Percentiles rank a stretch among this genome's conserved stretches.
phyloP scores from a whole-genome alignment of 2,888 invertebrate genomes.

The Julus scanicus region DNA sequence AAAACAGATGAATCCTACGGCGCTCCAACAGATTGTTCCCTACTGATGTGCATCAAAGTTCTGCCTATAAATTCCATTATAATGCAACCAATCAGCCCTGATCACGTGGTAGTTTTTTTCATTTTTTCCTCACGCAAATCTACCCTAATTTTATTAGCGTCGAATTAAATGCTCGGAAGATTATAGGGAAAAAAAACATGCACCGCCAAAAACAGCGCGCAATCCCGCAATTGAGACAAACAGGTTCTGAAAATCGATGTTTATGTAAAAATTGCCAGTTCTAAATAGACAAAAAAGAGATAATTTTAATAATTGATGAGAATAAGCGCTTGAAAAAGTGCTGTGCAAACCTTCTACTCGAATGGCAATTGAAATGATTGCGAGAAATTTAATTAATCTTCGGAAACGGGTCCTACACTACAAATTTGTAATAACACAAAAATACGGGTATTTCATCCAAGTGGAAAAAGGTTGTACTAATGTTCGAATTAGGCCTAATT shows the following conservation, averaged over 20 bases:
- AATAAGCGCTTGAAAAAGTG: not conserved
- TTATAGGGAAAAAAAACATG: not conserved
- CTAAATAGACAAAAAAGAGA: not conserved
- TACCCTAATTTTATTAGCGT: not conserved
- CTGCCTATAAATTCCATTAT: too few species aligned
- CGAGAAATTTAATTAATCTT: not conserved
- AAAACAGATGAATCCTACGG: too few species aligned
- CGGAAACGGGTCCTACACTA: not conserved
- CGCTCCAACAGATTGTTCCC: too few species aligned
- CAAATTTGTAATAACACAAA: not conserved
- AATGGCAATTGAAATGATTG: not conserved
- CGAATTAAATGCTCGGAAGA: not conserved
- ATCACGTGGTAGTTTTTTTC: too few species aligned
- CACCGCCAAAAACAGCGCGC: not conserved
- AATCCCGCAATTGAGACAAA: not conserved
- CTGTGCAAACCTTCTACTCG: not conserved
- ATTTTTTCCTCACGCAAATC: not conserved
- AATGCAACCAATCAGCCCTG: too few species aligned
- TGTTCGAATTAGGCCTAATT: not conserved
- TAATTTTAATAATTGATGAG: slow-evolving; percentile 34
- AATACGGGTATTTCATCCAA: not conserved
- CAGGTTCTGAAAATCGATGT: not conserved
- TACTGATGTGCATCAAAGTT: too few species aligned
- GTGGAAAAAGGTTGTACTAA: not conserved
- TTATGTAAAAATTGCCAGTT: not conserved